Conservation (phyloP, 2,888 invertebrate species). For the Tinea trinotella region DNA sequence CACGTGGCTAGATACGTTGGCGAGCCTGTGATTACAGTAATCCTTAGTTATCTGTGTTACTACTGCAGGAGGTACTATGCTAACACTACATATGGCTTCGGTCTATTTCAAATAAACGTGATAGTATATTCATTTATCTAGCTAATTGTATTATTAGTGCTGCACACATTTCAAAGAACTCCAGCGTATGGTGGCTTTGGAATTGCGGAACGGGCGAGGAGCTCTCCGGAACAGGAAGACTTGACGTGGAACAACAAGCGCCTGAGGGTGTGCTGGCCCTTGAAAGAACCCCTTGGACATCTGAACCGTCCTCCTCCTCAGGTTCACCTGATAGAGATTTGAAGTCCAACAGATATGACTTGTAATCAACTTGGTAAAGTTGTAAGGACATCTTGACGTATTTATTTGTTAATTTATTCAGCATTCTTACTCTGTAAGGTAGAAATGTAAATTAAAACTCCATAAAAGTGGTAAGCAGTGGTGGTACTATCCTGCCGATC, state of each 20-base stretch:
- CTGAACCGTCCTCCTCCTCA: constrained; percentile 62
- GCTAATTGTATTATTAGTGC: constrained; percentile 98
- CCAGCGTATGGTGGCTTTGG: constrained; percentile 96
- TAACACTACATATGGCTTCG: too few species aligned
- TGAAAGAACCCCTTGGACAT: constrained; percentile 19
- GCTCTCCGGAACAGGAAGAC: constrained; percentile 23
- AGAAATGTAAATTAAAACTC: too few species aligned
- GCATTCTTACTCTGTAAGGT: constrained; percentile 84
- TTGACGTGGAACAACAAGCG: neutral
- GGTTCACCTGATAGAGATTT: constrained; percentile 91
- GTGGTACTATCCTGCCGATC: too few species aligned
- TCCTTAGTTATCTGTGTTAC: too few species aligned
- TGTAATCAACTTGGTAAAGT: constrained; percentile 98
- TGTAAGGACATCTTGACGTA: constrained; percentile 98
- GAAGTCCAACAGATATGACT: constrained; percentile 97
- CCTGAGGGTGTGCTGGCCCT: constrained; percentile 31
- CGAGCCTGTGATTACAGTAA: too few species aligned
- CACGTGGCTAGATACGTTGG: too few species aligned
- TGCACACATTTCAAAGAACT: constrained; percentile 99
- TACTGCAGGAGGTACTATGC: too few species aligned
- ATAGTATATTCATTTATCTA: too few species aligned
- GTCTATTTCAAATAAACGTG: too few species aligned
- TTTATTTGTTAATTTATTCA: constrained; percentile 85
- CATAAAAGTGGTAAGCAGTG: too few species aligned
- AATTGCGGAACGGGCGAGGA: constrained; percentile 36